Evolutionary conservation across 2,797 vertebrate genomes (phyloP).

Genomic region (Bovichtus diacanthus): DNA sequence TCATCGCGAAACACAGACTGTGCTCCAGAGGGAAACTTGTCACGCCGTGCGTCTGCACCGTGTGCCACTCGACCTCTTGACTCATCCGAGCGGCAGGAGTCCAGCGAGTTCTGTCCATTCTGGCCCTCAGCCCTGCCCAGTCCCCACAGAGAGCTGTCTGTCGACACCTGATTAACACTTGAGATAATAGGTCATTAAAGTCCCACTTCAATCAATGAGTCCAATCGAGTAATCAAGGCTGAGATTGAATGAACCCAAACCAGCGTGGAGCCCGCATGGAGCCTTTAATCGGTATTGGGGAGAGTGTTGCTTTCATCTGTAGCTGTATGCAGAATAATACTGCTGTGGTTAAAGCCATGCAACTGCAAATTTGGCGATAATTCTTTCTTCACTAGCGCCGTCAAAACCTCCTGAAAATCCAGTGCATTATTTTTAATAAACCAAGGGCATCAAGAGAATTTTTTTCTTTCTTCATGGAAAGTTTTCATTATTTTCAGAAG

Average conservation of each 20-base stretch:
- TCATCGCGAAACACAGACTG: slow-evolving; percentile 49
- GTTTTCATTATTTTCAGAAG: slow-evolving; percentile 12
- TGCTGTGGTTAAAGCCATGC: slow-evolving; percentile 37
- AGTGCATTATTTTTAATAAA: slow-evolving; percentile 43
- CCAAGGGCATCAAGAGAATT: slow-evolving; percentile 1
- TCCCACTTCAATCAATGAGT: slow-evolving; percentile 82
- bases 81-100: slow-evolving; percentile 55
- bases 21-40: slow-evolving; percentile 41
- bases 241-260: slow-evolving; percentile 78
- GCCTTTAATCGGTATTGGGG: slow-evolving; percentile 72
- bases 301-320: slow-evolving; percentile 63
- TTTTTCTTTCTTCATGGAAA: neutral
- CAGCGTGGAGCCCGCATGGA: slow-evolving; percentile 55
- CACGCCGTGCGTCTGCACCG: neutral
- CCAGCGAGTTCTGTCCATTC: slow-evolving; percentile 57
- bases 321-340: slow-evolving; percentile 51
- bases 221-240: slow-evolving; percentile 82
- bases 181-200: slow-evolving; percentile 86
- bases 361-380: slow-evolving; percentile 21
- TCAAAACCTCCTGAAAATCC: slow-evolving; percentile 34
- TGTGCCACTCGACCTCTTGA: slow-evolving; percentile 44
- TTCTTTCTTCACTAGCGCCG: slow-evolving; percentile 7
- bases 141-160: slow-evolving; percentile 73
- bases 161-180: slow-evolving; percentile 85
- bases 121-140: slow-evolving; percentile 59